Base-by-base conservation (phyloP, 2,888 invertebrate species). In the Dryadula phaetusa region DNA sequence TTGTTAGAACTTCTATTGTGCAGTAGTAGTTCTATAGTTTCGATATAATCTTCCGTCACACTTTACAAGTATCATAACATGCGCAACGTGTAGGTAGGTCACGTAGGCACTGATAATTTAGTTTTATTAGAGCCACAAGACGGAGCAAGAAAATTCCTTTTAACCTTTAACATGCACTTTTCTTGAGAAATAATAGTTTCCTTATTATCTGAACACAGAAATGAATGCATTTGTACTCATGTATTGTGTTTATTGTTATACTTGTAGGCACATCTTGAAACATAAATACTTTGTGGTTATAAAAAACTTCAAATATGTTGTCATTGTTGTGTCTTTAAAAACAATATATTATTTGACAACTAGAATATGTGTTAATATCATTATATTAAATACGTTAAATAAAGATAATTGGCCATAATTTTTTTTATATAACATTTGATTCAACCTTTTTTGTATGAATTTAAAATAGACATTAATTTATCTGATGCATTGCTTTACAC, bases 1-100 rank as follows among this genome's bases (percentile, higher is more conserved):
- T 44, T 18, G 7, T 12, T 32, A 3, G 25, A 18, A 44, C 44
- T 60, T 60, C 16, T n/a, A 22, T 2, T 10, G n/a, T 16, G 22
- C 16, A 32, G 2, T 52, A 1, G 4, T 10, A 37, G 14, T 37
- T 37, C 54, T 56, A 16, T 40, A 25, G 22, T 32, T 1, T 37
- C 18, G 18, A 75, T 70, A 71, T 70, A 72, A 71, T 71, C 73
- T 65, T 53, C 58, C 42, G 64, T 53, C 28, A 62, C 66, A 74
- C 56, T 66, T 62, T 66, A 37, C 62, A 62, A 47, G 70, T 77
- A 76, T 78, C 79, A 74, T 80, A 87, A 85, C 75, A 68, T 65
- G 70, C 60, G 67, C 70, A 72, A 82, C 79, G 85, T 85, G 86
- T 82, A 81, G 85, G 85, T 88, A 88, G 90, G 90, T 90, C 90